Evolutionary conservation across 2,888 invertebrate genomes (phyloP), one percentile per base, ranked within the genome.

Genomic region (Hanleya hanleyi): DNA sequence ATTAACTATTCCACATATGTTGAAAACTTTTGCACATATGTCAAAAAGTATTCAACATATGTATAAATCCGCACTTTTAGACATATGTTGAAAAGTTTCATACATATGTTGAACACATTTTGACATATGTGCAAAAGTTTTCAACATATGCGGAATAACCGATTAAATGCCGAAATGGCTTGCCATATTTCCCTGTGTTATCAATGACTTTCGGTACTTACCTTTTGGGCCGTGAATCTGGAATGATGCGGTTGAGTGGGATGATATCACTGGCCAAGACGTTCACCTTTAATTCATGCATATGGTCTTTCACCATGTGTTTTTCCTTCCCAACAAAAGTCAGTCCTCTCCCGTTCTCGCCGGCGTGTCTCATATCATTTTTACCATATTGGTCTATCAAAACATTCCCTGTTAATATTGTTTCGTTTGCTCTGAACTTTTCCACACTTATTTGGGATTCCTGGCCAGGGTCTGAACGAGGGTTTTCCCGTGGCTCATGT

Each of bases 221-320:
- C 64, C 37, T 29, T 33, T 4, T 15, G 26, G 38, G 38, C 18
- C 64, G 18, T 12, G 64, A 35, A 37, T 64, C 64, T 9, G 64
- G 64, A 18, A 64, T 26, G 1, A 64, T 36, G 15, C 64, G 35
- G 29, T 64, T 64, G 12, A 64, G 38, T 22, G 64, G 64, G 36
- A 64, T 64, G 18, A 64, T 32, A 64, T 64, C 64, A 64, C 64
- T 64, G n/a, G 64, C 64, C 35, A 64, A 22, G n/a, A 64, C 64
- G 29, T 64, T 64, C 18, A 64, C 38, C 9, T 36, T 12, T 12
- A 35, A 64, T 3, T 18, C 36, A 18, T 37, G 1, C 37, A 37
- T 64, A n/a, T 64, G n/a, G n/a, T 18, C 18, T n/a, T 64, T 37
- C 64, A 26, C 38, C 15, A 35, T 12, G 15, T 37, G 15, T 26